Evolutionary conservation across 2,113 vertebrate genomes (phyloP).

Genomic region (Thymallus thymallus): DNA sequence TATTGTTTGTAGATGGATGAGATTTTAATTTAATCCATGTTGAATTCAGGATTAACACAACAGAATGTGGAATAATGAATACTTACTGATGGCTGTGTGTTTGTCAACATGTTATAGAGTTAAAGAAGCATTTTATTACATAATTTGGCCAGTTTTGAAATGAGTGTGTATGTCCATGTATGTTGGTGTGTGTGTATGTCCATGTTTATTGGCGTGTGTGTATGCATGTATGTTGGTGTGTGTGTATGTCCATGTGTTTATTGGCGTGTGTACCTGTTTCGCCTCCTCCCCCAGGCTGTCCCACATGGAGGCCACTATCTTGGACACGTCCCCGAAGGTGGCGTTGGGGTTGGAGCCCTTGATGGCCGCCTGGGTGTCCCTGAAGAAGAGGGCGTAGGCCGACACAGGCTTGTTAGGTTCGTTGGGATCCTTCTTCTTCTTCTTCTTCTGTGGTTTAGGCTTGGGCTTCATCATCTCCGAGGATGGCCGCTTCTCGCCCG

Average conservation of each 20-base stretch:
- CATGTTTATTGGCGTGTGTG: constrained; percentile 37
- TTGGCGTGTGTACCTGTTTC: constrained; percentile 83
- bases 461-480: constrained; percentile 94
- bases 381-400: constrained; percentile 96
- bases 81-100: too few species aligned
- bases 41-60: too few species aligned
- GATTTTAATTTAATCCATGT: too few species aligned
- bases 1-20: too few species aligned
- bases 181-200: too few species aligned
- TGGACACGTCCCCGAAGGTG: constrained; percentile 95
- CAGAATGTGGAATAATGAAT: too few species aligned
- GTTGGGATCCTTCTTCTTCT: constrained; percentile 99
- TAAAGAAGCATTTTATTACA: too few species aligned
- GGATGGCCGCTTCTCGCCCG: constrained; percentile 92
- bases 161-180: too few species aligned
- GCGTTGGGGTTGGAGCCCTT: constrained; percentile 97
- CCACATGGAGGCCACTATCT: constrained; percentile 99
- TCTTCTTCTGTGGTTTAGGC: constrained; percentile 97
- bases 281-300: constrained; percentile 96
- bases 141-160: too few species aligned
- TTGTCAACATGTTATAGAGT: too few species aligned
- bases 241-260: too few species aligned
- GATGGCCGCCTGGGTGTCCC: constrained; percentile 97
- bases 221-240: too few species aligned
- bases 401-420: constrained; percentile 97